phyloP scores from a whole-genome alignment of 2,797 vertebrate genomes.

The Sebastolobus altivelis region DNA sequence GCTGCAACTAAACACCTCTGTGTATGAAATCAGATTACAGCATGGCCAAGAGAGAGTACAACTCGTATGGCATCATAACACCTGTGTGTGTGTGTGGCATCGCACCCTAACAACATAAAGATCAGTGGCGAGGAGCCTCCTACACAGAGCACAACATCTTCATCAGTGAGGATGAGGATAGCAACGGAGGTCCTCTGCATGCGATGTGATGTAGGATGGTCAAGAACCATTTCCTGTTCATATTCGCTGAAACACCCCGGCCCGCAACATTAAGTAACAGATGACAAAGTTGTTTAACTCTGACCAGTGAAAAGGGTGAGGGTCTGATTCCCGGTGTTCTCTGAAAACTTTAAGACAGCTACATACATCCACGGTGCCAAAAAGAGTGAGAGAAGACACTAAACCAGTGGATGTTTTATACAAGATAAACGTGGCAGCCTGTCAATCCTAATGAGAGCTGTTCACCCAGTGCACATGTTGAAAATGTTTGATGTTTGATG shows the following conservation, averaged over 20 bases:
- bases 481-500: background rate
- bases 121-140: too few relatives aligned
- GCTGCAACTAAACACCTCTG: conserved; percentile 6
- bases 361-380: background rate
- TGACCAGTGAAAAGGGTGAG: background rate
- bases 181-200: background rate
- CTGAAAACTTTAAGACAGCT: background rate
- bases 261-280: too few relatives aligned
- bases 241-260: too few relatives aligned
- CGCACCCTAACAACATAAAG: background rate
- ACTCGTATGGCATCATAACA: background rate
- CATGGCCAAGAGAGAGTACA: background rate
- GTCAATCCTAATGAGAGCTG: background rate
- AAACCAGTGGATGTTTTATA: background rate
- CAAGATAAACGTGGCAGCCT: background rate
- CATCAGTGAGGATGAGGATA: background rate
- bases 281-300: too few relatives aligned
- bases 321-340: background rate
- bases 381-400: background rate
- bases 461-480: too few relatives aligned
- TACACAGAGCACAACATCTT: too few relatives aligned
- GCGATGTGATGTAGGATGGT: background rate
- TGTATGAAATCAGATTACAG: conserved; percentile 8
- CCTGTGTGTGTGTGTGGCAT: background rate
- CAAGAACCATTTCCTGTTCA: background rate